Evolutionary conservation across 2,888 invertebrate species (phyloP).

Genomic region (Lepidocyrtinus sp.): DNA sequence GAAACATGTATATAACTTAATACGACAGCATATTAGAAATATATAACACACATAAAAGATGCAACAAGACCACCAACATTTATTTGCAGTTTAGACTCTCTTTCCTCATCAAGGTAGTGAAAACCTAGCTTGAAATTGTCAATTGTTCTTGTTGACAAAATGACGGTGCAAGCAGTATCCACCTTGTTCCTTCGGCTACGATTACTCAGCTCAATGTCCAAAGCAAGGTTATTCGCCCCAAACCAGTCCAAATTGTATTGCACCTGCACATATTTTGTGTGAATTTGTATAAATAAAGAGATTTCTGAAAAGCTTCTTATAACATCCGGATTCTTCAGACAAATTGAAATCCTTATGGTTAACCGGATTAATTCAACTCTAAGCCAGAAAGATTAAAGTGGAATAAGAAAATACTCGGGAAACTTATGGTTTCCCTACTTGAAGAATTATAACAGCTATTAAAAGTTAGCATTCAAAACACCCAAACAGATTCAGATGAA

Average conservation of each 20-base stretch:
- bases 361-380: background rate
- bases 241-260: constrained; percentile 66
- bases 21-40: too few species aligned
- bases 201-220: constrained; percentile 62
- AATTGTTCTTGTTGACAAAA: constrained; percentile 55
- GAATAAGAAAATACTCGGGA: background rate
- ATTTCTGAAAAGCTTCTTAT: background rate
- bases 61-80: constrained; percentile 63
- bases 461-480: too few species aligned
- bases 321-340: background rate
- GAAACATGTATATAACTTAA: too few species aligned
- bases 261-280: constrained; percentile 38
- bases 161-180: constrained; percentile 58
- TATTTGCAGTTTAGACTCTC: constrained; percentile 64
- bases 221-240: constrained; percentile 53
- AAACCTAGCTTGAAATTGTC: constrained; percentile 62
- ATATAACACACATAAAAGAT: too few species aligned
- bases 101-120: constrained; percentile 67
- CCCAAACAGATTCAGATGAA: too few species aligned
- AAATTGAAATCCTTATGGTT: background rate
- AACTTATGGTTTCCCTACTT: background rate
- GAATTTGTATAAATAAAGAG: background rate
- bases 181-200: constrained; percentile 60
- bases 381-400: constrained; percentile 15
- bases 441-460: too few species aligned